Percentiles rank a stretch among this genome's conserved stretches.
Evolutionary conservation across 2,888 invertebrate species (phyloP).

Genomic region (Mechanitis mazaeus): DNA sequence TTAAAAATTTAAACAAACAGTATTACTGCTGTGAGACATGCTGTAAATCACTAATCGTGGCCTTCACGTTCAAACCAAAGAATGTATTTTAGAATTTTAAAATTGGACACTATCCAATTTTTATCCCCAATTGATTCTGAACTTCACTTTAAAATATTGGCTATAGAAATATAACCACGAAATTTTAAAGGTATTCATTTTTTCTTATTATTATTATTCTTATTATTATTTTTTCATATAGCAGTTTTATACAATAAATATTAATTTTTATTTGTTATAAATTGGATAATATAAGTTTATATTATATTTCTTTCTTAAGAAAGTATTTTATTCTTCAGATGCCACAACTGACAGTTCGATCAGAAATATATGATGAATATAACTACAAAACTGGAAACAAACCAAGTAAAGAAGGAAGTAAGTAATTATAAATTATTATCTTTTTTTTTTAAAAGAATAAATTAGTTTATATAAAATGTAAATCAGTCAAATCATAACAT

Average conservation of each 20-base stretch:
- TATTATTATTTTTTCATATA: no score
- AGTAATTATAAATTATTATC: slow-evolving; percentile 32
- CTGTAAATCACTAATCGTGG: slow-evolving; percentile 47
- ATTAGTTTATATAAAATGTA: no score
- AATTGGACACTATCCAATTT: slow-evolving; percentile 68
- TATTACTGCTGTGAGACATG: not conserved
- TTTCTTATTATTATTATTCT: no score
- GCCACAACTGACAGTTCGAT: slow-evolving; percentile 80
- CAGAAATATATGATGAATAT: slow-evolving; percentile 84
- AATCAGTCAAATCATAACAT: no score
- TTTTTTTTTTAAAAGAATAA: no score
- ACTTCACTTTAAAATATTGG: slow-evolving; percentile 35
- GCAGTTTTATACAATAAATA: not conserved
- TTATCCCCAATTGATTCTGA: slow-evolving; percentile 54
- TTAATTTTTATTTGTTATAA: not conserved
- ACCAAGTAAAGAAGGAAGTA: slow-evolving; percentile 69
- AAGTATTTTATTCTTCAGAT: slow-evolving; percentile 42
- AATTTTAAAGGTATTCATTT: not conserved
- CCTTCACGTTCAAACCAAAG: slow-evolving; percentile 49
- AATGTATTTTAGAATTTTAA: slow-evolving; percentile 70
- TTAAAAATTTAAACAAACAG: no score
- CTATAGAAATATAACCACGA: slow-evolving; percentile 15
- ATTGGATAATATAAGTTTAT: not conserved
- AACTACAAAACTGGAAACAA: slow-evolving; percentile 74
- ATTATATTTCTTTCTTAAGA: no score